These are phyloP conservation scores for Aurelia coerulea DNA, from an alignment of 30 jellyfish, hydroid and myxozoan genomes.

Conservation along the genomic window DNA sequence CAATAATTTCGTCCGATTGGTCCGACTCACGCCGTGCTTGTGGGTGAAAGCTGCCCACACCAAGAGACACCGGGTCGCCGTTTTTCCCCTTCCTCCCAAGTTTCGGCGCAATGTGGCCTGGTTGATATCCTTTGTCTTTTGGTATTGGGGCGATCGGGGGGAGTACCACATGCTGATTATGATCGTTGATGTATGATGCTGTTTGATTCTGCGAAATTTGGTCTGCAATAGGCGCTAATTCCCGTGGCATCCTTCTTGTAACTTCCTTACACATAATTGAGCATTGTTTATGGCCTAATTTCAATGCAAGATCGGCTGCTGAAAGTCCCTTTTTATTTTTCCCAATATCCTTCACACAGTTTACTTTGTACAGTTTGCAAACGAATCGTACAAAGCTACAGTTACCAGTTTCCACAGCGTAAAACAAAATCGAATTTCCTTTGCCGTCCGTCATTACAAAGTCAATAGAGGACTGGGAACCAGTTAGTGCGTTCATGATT, in stretches of 20 bases:
- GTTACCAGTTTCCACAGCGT: constrained; percentile 64
- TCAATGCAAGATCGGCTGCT: constrained; percentile 73
- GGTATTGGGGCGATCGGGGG: constrained; percentile 18
- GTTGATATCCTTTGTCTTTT: constrained; percentile 24
- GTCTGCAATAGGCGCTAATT: constrained; percentile 3
- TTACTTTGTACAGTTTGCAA: constrained; percentile 49
- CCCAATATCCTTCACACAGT: constrained; percentile 54
- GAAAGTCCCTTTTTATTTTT: constrained; percentile 54
- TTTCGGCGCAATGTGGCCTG: constrained; percentile 31
- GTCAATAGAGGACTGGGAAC: constrained; percentile 11
- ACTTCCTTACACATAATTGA: constrained; percentile 51
- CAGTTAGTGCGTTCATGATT: constrained; percentile 18
- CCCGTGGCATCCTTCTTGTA: constrained; percentile 1
- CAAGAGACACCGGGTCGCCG: constrained; percentile 12
- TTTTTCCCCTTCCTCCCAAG: constrained; percentile 4
- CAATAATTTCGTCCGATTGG: constrained; percentile 55
- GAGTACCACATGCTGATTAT: constrained; percentile 16
- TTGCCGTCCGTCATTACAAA: constrained; percentile 30
- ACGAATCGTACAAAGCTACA: constrained; percentile 62
- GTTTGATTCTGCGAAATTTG: not conserved
- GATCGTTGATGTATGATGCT: constrained; percentile 23
- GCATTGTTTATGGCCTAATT: constrained; percentile 64
- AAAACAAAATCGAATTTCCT: constrained; percentile 58
- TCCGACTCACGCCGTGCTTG: constrained; percentile 30
- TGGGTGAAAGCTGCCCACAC: constrained; percentile 27